Evolutionary conservation across 1,140 invertebrate species (phyloP).

Genomic region (Rhopalosiphum maidis): DNA sequence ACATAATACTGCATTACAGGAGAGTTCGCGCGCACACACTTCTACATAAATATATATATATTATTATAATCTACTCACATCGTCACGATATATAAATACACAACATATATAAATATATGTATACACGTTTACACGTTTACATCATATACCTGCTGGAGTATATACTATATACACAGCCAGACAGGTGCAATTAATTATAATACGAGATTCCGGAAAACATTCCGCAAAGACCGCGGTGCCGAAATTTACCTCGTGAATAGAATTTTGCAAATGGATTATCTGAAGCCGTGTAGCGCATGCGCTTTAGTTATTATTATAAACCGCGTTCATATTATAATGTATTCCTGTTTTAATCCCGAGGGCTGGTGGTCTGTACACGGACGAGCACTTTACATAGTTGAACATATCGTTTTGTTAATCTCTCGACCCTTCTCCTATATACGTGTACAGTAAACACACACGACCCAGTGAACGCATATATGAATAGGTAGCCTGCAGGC

Average conservation of each 20-base stretch:
- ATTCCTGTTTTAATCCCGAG: slow-evolving; percentile 9
- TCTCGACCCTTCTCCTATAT: not conserved
- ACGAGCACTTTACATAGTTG: slow-evolving; percentile 5
- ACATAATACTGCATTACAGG: no score
- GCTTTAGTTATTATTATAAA: not conserved
- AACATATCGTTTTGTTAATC: slow-evolving; percentile 41
- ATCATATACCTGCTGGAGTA: not conserved
- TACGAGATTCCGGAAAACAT: slow-evolving; percentile 9
- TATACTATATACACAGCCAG: not conserved
- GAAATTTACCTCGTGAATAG: not conserved
- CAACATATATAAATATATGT: not conserved
- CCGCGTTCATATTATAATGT: slow-evolving; percentile 7
- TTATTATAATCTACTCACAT: no score
- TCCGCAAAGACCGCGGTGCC: not conserved
- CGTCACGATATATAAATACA: not conserved
- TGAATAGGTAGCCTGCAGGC: not conserved
- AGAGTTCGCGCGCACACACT: not conserved
- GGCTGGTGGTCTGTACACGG: not conserved
- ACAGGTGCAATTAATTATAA: not conserved
- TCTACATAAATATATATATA: no score
- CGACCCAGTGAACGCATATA: not conserved
- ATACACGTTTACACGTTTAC: not conserved
- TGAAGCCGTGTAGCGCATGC: not conserved
- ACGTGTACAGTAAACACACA: not conserved
- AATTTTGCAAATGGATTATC: slow-evolving; percentile 8